A percentile compares a stretch with the other conserved stretches of the same genome.
phyloP scores from a whole-genome alignment of 2,113 vertebrate species.

The Tyrannus savana region DNA sequence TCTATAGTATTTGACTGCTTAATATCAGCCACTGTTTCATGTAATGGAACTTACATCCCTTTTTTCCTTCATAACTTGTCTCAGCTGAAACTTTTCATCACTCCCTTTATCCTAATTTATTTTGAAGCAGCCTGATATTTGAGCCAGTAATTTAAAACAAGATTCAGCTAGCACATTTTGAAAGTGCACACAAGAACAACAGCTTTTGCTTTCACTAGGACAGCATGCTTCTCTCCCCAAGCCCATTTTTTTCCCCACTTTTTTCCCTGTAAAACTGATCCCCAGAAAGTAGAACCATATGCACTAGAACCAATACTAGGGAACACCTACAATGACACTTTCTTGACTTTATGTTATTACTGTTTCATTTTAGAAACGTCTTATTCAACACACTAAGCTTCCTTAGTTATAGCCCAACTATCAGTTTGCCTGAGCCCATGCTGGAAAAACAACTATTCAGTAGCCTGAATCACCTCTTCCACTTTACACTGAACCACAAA shows the following conservation, averaged over 20 bases:
- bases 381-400: not conserved
- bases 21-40: not conserved
- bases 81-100: not conserved
- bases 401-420: not conserved
- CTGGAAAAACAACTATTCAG: not conserved
- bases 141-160: not conserved
- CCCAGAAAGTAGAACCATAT: not conserved
- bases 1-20: not conserved
- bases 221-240: not conserved
- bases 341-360: not conserved
- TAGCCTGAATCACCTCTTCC: not conserved
- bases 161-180: not conserved
- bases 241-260: too few relatives aligned
- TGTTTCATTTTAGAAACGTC: not conserved
- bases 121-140: not conserved
- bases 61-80: not conserved
- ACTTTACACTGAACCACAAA: not conserved
- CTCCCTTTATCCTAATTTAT: not conserved
- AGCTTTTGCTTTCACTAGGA: not conserved
- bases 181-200: not conserved
- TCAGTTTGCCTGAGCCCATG: accelerated
- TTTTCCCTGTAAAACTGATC: not conserved
- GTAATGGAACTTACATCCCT: not conserved
- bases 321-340: not conserved
- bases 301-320: not conserved